Evolutionary conservation across 2,113 vertebrate genomes (phyloP).

Genomic region (Mustelus asterias): DNA sequence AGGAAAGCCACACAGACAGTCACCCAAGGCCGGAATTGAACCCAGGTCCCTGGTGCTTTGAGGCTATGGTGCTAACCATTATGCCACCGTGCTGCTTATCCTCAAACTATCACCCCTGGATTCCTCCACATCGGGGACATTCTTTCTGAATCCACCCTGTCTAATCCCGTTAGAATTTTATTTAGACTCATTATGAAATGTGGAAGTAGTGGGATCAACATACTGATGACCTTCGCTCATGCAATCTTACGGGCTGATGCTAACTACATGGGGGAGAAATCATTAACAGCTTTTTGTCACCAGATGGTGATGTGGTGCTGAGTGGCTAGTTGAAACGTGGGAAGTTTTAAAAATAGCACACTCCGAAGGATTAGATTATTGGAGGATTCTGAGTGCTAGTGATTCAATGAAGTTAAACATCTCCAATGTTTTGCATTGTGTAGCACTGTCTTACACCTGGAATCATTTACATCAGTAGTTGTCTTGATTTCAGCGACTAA

Average conservation of each 20-base stretch:
- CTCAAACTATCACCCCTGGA: no score
- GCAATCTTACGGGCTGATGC: background rate
- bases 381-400: background rate
- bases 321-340: background rate
- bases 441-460: background rate
- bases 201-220: background rate
- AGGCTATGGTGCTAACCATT: no score
- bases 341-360: background rate
- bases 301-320: constrained; percentile 23
- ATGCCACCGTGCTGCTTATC: no score
- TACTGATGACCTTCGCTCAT: background rate
- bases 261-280: background rate
- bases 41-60: no score
- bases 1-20: no score
- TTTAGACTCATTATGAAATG: background rate
- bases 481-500: background rate
- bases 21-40: no score
- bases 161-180: no score
- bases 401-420: background rate
- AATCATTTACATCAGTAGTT: background rate
- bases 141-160: no score
- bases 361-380: background rate
- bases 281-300: constrained; percentile 16
- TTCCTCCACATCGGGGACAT: no score
- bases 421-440: background rate